A percentile compares a stretch with the other conserved stretches of the same genome.
phyloP scores from a whole-genome alignment of 1,140 invertebrate species.

The Saccostrea echinata region DNA sequence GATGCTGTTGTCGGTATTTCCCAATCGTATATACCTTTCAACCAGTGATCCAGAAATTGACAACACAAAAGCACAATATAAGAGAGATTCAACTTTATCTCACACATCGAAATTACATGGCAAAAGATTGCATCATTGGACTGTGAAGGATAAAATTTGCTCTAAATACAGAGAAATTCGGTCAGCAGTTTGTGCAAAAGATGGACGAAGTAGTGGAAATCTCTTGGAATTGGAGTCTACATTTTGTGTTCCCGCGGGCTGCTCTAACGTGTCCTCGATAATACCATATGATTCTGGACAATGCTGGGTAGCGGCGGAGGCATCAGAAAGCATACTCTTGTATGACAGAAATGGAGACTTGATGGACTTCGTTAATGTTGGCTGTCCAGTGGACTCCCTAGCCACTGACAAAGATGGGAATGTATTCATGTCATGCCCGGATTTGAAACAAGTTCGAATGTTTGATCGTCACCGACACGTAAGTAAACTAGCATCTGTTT shows the following conservation, averaged over 20 bases:
- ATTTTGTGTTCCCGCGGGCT: neutral
- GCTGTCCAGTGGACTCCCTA: slow-evolving; percentile 8
- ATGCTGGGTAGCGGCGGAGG: neutral
- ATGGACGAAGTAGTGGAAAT: neutral
- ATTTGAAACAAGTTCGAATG: slow-evolving; percentile 15
- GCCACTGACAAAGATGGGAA: neutral
- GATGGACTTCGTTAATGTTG: neutral
- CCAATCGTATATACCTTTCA: neutral
- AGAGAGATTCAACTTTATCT: neutral
- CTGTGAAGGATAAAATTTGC: neutral
- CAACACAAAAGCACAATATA: neutral
- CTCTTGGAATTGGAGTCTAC: neutral
- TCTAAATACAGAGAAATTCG: slow-evolving; percentile 6
- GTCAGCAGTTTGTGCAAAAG: neutral
- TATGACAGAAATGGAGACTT: slow-evolving; percentile 1
- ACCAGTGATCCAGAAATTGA: slow-evolving; percentile 5
- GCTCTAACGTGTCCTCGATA: neutral
- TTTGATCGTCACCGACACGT: slow-evolving; percentile 7
- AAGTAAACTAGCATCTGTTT: neutral
- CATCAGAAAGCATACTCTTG: neutral
- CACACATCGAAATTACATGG: neutral
- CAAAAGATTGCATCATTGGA: neutral
- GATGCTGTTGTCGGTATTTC: neutral
- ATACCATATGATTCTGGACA: neutral
- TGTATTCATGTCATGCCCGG: slow-evolving; percentile 3